These are phyloP conservation scores for Aplodontia rufa DNA, from an alignment of 2,113 vertebrate species.

Conservation along the genomic window DNA sequence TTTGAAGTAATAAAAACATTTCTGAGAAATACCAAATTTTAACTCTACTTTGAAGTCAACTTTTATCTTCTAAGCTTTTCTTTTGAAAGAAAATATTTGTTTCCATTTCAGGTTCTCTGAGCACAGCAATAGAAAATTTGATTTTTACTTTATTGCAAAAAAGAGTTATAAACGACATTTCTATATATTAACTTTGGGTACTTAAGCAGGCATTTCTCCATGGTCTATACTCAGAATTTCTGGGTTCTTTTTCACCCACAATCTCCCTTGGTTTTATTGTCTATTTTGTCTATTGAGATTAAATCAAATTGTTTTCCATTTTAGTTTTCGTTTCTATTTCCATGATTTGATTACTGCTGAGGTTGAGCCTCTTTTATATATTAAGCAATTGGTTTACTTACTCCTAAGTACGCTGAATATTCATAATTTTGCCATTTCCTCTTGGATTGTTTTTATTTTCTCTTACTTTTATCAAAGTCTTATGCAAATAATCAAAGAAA, in stretches of 20 bases:
- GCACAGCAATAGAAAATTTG: neutral
- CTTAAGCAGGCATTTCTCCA: neutral
- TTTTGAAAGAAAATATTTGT: neutral
- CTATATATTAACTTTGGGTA: neutral
- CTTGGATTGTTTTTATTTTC: neutral
- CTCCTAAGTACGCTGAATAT: neutral
- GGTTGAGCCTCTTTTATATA: neutral
- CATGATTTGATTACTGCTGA: neutral
- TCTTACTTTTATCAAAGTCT: neutral
- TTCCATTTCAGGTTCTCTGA: neutral
- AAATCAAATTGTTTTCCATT: neutral
- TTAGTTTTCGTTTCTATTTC: neutral
- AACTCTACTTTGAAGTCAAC: neutral
- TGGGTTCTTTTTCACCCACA: neutral
- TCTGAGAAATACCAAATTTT: neutral
- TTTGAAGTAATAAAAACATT: slow-evolving; percentile 28
- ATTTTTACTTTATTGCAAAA: neutral
- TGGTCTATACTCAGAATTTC: neutral
- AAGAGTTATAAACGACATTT: neutral
- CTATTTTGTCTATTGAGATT: neutral
- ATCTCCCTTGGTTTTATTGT: neutral
- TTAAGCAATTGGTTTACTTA: neutral
- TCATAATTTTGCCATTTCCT: neutral
- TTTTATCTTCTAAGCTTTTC: neutral
- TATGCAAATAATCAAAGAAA: neutral